Conservation (phyloP, 1,140 invertebrate genomes). For the Drosophila erecta region DNA sequence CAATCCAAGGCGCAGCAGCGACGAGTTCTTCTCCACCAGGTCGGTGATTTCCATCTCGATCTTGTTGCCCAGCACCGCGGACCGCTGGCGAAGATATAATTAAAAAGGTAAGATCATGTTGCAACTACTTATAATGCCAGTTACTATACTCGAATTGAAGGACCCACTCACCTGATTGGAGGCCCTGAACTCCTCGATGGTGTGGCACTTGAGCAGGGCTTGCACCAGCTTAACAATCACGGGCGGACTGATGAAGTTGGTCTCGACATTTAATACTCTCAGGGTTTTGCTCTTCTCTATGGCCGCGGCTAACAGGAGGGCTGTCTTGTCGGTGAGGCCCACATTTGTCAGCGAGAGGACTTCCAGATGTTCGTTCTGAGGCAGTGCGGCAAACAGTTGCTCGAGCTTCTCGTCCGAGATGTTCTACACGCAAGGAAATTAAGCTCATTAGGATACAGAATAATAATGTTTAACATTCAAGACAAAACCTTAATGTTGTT, state of each 20-base stretch:
- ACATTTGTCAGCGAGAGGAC: slow-evolving; percentile 97
- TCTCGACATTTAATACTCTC: slow-evolving; percentile 97
- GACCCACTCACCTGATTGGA: slow-evolving; percentile 93
- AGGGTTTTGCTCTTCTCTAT: slow-evolving; percentile 94
- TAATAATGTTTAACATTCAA: rapidly evolving
- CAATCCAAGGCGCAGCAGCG: slow-evolving; percentile 95
- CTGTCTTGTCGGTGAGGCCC: slow-evolving; percentile 95
- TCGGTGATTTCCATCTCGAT: slow-evolving; percentile 99
- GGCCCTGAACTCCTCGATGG: slow-evolving; percentile 96
- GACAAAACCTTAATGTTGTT: slow-evolving; percentile 97
- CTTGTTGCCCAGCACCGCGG: slow-evolving; percentile 97
- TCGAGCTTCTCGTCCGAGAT: slow-evolving; percentile 98
- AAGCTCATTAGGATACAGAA: background rate
- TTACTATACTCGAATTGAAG: background rate
- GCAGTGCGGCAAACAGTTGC: slow-evolving; percentile 94
- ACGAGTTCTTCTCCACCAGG: slow-evolving; percentile 96
- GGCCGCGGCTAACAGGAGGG: slow-evolving; percentile 92
- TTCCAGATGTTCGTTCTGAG: slow-evolving; percentile 96
- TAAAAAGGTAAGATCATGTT: background rate
- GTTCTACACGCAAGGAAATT: slow-evolving; percentile 87
- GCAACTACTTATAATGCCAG: background rate
- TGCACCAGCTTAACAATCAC: slow-evolving; percentile 94
- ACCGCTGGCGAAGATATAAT: slow-evolving; percentile 88
- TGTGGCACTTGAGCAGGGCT: slow-evolving; percentile 93
- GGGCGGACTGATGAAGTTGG: slow-evolving; percentile 96